Percentiles rank a stretch among this genome's conserved stretches.
Conservation (phyloP, 1,140 invertebrate genomes). For the Neodiprion lecontei region DNA sequence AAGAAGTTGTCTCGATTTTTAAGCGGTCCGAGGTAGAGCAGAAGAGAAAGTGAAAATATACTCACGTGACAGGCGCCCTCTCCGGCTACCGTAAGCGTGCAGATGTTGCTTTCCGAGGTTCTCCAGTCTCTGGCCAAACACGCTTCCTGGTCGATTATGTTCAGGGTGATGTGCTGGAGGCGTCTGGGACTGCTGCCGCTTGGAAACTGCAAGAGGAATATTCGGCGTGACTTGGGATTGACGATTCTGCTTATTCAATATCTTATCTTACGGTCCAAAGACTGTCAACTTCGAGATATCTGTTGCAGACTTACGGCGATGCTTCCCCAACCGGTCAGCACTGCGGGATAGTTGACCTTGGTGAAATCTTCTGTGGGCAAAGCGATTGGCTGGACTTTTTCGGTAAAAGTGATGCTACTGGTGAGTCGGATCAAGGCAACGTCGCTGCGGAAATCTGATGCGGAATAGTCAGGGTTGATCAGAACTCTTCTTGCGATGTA, state of each 20-base stretch:
- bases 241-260: no score
- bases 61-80: conserved; percentile 59
- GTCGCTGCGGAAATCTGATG: not conserved
- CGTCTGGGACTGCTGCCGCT: conserved; percentile 3
- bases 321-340: not conserved
- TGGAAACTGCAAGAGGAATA: no score
- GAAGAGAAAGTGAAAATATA: not conserved
- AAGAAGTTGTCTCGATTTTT: not conserved
- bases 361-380: conserved; percentile 13
- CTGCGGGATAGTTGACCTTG: not conserved
- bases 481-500: not conserved
- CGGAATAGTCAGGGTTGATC: not conserved
- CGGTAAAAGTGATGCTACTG: not conserved
- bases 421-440: not conserved
- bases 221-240: no score
- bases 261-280: no score
- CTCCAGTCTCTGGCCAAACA: not conserved
- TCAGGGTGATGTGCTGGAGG: not conserved
- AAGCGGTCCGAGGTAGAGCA: not conserved
- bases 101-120: conserved; percentile 49
- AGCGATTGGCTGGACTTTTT: conserved; percentile 17
- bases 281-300: no score
- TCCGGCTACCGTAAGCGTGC: conserved; percentile 54
- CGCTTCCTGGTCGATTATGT: not conserved
- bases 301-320: not conserved